Base-by-base conservation (phyloP, 1,140 invertebrate genomes). In the Habropoda laboriosa region DNA sequence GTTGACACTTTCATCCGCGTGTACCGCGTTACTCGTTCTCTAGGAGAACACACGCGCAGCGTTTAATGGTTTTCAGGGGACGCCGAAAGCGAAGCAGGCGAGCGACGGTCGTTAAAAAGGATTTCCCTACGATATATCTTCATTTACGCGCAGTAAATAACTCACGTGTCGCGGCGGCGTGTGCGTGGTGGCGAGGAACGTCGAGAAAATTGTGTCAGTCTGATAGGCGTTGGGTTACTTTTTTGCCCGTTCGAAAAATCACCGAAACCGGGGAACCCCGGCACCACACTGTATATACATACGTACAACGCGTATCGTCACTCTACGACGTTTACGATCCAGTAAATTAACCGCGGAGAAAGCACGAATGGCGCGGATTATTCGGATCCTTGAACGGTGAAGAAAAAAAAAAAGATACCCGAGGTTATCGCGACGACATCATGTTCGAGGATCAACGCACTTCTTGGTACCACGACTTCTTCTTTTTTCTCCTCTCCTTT, bases 61-160 rank as follows among this genome's bases (percentile, higher is more conserved):
- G 40, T 83, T 82, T 80, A 79, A 76, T 76, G 72, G 51, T 57
- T 66, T 72, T 38, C 71, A 51, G 61, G 70, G 55, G 47, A 47
- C 10, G n/a, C 47, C 67, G 27, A 27, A 64, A 70, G n/a, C n/a
- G n/a, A 7, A 35, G 7, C 24, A 38, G 42, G n/a, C 45, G 60
- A 66, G 73, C 45, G 57, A 42, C 42, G 78, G 75, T 83, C 78
- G 83, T 87, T 87, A 85, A 87, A 81, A 83, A 85, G 72, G 61
- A 87, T 85, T 87, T 83, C 74, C 72, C 83, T 80, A 82, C 86
- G 82, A 89, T 89, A 86, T 86, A 89, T 89, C 88, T 89, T 88
- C 79, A 89, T 88, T 89, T 85, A 89, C 61, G 67, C 53, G 70
- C 64, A 40, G 24, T 89, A 88, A 88, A 89, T 89, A 89, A 89